Evolutionary conservation across 2,113 vertebrate species (phyloP).

Genomic region (Gallinago jamesoni): DNA sequence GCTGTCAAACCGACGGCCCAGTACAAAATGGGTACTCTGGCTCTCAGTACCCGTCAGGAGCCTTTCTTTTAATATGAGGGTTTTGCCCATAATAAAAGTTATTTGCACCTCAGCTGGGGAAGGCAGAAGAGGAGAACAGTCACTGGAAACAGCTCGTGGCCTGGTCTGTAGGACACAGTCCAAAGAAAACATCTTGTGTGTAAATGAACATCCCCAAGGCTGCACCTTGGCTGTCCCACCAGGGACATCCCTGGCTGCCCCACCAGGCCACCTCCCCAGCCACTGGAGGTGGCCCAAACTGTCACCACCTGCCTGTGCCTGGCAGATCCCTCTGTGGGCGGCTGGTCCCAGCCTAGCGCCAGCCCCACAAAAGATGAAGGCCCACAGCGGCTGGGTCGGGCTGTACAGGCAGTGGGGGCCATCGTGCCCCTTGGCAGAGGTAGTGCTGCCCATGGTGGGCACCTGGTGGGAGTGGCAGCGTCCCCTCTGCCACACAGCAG

Average conservation of each 20-base stretch:
- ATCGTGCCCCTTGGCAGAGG: not conserved
- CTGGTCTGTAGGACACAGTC: not conserved
- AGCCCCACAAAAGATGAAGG: not conserved
- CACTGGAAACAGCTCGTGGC: not conserved
- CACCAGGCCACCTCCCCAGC: not conserved
- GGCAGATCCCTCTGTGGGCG: not conserved
- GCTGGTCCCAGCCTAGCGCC: not conserved
- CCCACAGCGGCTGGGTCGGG: rapidly evolving
- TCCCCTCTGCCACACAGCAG: rapidly evolving
- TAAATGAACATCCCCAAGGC: not conserved
- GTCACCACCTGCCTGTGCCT: rapidly evolving
- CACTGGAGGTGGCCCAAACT: not conserved
- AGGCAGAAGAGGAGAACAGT: not conserved
- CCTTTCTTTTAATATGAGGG: rapidly evolving
- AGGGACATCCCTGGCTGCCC: not conserved
- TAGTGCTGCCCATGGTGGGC: not conserved
- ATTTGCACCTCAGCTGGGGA: not conserved
- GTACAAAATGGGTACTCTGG: not conserved
- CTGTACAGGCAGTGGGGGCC: rapidly evolving
- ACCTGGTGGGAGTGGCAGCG: not conserved
- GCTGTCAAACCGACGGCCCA: not conserved
- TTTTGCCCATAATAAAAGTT: not conserved
- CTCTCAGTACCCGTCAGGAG: not conserved
- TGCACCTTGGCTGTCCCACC: rapidly evolving
- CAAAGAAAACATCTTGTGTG: not conserved